phyloP scores from a whole-genome alignment of 2,797 vertebrate species.

The Takifugu rubripes region DNA sequence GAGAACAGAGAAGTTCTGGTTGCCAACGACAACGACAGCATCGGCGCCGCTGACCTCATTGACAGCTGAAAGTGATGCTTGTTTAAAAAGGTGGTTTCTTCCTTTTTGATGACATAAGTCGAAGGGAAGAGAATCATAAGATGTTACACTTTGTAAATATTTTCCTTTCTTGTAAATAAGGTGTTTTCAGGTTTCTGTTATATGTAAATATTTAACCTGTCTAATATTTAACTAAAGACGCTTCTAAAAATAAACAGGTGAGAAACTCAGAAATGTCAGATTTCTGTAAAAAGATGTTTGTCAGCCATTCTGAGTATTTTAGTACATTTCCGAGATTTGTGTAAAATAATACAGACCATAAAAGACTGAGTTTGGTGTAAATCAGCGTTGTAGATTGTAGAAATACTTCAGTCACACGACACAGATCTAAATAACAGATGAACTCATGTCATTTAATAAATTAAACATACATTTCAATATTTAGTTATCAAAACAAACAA shows the following conservation, averaged over 20 bases:
- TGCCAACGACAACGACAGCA: conserved; percentile 82
- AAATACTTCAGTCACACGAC: too few species aligned
- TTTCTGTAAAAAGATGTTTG: too few species aligned
- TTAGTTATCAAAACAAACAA: conserved; percentile 18
- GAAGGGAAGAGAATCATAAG: background rate
- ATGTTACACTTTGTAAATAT: conserved; percentile 2
- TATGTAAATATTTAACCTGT: too few species aligned
- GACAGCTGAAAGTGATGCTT: conserved; percentile 75
- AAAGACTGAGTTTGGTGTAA: too few species aligned
- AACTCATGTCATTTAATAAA: conserved; percentile 47
- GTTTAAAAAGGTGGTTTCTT: background rate
- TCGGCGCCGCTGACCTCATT: conserved; percentile 75
- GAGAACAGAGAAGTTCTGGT: conserved; percentile 98
- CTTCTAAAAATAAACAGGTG: too few species aligned
- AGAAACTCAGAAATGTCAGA: too few species aligned
- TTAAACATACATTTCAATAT: conserved; percentile 26
- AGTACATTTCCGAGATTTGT: too few species aligned
- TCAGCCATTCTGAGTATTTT: too few species aligned
- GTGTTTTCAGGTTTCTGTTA: too few species aligned
- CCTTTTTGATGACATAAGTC: too few species aligned
- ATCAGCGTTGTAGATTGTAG: too few species aligned
- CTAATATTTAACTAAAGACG: too few species aligned
- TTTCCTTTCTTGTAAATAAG: background rate
- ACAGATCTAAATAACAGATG: background rate
- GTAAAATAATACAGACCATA: background rate